Evolutionary conservation across 2,113 vertebrate species (phyloP), one percentile per base, ranked within the genome.

Genomic region (Strix aluco): DNA sequence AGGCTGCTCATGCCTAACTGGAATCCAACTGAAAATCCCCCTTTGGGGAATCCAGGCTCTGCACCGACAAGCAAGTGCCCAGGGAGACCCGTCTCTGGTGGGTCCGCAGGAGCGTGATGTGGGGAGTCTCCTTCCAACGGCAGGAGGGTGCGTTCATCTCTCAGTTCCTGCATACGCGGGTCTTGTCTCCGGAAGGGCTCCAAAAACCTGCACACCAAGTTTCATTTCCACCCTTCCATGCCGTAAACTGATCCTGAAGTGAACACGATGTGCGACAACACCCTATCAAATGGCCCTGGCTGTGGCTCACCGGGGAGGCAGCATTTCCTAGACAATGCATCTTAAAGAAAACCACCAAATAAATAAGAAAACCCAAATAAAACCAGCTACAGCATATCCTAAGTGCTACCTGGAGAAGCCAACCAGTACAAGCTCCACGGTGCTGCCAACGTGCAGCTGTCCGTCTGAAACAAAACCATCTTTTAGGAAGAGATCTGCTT

Each of bases 281-380:
- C 82, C 69, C 82, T 82, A 95, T 95, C 95, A 34, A 82, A 88
- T 94, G 58, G 71, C 94, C 51, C 30, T n/a, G 70, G 65, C 87
- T 22, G 47, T 0, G 1, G 74, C 72, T 94, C 58, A 15, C 34
- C 20, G 0, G 25, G 57, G 51, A 86, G 44, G 36, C 40, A 32
- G 74, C 79, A 7, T 13, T 49, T n/a, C 26, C 65, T 19, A 32
- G 23, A 55, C 34, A 40, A 57, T 0, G 8, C 59, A 34, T 15
- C 66, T 55, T 23, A 17, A 70, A 66, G 77, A 85, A 59, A 89
- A 32, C 8, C 51, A 58, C 38, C n/a, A 25, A 67, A 78, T 32
- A 54, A 67, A 49, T 1, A 47, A 40, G 34, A 15, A 73, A 70
- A 21, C 6, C 19, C n/a, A 23, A 38, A 42, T 9, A 42, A 74